phyloP scores from a whole-genome alignment of 2,797 vertebrate genomes.

The Acanthopagrus latus region DNA sequence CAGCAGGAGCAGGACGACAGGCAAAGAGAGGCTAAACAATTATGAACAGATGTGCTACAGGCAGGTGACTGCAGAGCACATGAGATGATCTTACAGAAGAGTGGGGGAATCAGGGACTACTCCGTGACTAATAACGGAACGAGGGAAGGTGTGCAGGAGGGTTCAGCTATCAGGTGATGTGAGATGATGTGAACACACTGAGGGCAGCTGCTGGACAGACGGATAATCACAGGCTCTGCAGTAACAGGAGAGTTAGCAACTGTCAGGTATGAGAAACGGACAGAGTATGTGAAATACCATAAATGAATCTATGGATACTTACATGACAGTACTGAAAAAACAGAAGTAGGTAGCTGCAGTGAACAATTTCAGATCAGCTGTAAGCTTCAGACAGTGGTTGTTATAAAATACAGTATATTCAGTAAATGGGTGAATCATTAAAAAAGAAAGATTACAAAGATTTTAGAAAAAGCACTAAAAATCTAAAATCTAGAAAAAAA shows the following conservation, averaged over 20 bases:
- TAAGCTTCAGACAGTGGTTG: not conserved
- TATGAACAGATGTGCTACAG: not conserved
- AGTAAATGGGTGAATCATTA: not conserved
- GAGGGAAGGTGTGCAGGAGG: not conserved
- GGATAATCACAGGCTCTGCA: not conserved
- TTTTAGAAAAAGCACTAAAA: not conserved
- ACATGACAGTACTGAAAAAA: not conserved
- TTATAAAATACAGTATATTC: constrained; percentile 6
- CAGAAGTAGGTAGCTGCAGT: not conserved
- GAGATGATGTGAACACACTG: not conserved
- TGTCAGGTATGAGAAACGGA: not conserved
- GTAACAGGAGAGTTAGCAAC: not conserved
- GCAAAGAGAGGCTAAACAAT: not conserved
- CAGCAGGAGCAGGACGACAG: not conserved
- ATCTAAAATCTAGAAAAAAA: not conserved
- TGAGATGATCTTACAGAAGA: not conserved
- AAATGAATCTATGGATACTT: not conserved
- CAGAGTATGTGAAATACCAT: not conserved
- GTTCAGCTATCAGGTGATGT: not conserved
- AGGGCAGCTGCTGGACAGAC: not conserved
- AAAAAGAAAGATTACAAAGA: not conserved
- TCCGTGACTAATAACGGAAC: not conserved
- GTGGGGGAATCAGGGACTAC: too few species aligned
- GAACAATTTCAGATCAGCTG: not conserved
- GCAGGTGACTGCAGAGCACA: not conserved